Conservation (phyloP, 1,140 invertebrate genomes). For the Leguminivora glycinivorella region DNA sequence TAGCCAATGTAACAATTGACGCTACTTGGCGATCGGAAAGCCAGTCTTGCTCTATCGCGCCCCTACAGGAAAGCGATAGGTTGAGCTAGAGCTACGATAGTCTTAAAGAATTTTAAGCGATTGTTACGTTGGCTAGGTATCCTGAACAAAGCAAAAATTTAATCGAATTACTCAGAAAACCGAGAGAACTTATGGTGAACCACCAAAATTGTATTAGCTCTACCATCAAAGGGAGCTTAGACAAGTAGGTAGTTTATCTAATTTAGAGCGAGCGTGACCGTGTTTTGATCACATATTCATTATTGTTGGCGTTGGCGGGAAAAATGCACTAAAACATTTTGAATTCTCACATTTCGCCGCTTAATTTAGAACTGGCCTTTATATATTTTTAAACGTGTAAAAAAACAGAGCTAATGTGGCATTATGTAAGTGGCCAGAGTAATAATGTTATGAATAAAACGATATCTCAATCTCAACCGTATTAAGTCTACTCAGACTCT, state of each 20-base stretch:
- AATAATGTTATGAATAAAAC: too few relatives aligned
- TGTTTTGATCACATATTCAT: not conserved
- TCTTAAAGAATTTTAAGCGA: too few relatives aligned
- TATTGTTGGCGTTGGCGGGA: not conserved
- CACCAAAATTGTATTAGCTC: constrained; percentile 26
- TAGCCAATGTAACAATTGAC: too few relatives aligned
- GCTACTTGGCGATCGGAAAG: too few relatives aligned
- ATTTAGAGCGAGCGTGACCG: not conserved
- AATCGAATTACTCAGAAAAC: constrained; percentile 26
- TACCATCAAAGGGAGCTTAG: constrained; percentile 14
- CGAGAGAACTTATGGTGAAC: constrained; percentile 18
- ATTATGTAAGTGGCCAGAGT: not conserved
- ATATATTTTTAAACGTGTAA: not conserved
- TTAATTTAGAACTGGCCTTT: not conserved
- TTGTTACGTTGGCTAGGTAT: too few relatives aligned
- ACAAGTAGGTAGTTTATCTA: constrained; percentile 1
- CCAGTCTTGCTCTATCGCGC: too few relatives aligned
- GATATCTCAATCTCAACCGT: too few relatives aligned
- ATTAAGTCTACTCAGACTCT: too few relatives aligned
- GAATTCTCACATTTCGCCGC: constrained; percentile 6
- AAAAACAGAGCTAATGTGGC: not conserved
- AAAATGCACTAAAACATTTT: constrained; percentile 1
- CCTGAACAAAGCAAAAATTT: constrained; percentile 11
- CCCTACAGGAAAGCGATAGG: too few relatives aligned
- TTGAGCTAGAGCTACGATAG: too few relatives aligned